Evolutionary conservation across 2,113 vertebrate genomes (phyloP).

Genomic region (Tragulus kanchil): DNA sequence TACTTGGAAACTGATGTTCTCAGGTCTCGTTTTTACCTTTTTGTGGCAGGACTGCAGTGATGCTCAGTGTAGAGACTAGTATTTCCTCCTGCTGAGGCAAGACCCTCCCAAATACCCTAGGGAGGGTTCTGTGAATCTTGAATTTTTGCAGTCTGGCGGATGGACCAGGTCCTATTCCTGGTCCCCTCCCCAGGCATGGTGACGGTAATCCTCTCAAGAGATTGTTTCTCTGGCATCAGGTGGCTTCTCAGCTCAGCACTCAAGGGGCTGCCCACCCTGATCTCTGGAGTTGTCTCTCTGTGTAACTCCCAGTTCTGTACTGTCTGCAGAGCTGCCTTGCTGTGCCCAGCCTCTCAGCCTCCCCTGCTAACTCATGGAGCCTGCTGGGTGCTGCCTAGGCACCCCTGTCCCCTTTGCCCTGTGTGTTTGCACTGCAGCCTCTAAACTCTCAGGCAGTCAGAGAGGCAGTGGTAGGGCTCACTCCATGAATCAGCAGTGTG

Average conservation of each 20-base stretch:
- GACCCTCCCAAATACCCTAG: not conserved
- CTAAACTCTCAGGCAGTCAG: not conserved
- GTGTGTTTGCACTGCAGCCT: not conserved
- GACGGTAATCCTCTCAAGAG: not conserved
- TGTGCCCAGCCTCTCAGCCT: not conserved
- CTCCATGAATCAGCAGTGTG: not conserved
- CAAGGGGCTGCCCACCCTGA: not conserved
- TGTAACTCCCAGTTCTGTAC: no score
- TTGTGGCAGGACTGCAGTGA: not conserved
- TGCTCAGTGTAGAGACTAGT: not conserved
- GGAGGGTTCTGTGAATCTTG: not conserved
- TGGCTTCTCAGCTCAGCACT: not conserved
- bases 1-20: not conserved
- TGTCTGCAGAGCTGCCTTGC: not conserved
- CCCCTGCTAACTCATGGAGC: not conserved
- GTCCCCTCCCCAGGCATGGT: not conserved
- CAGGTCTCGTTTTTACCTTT: not conserved
- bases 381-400: not conserved
- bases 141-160: not conserved
- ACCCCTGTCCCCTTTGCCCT: no score
- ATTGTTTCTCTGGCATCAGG: not conserved
- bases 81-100: not conserved
- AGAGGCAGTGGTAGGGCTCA: not conserved
- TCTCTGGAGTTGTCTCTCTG: not conserved
- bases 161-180: not conserved